A percentile compares a stretch with the other conserved stretches of the same genome.
Evolutionary conservation across 2,888 invertebrate genomes (phyloP).

Genomic region (Dynastes hyllus): DNA sequence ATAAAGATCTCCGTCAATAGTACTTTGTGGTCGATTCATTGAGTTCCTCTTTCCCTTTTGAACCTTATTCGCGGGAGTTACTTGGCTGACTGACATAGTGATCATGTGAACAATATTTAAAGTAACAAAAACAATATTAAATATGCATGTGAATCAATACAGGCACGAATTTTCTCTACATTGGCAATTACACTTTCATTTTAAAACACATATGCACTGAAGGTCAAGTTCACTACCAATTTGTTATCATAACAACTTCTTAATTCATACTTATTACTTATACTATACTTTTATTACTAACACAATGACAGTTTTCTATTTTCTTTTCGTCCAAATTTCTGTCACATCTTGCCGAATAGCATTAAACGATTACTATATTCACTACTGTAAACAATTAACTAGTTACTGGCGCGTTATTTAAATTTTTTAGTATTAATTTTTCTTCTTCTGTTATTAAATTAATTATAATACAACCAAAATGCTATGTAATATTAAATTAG

Average conservation of each 20-base stretch:
- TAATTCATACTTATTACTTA: neutral
- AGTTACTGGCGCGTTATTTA: neutral
- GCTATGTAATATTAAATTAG: too few species aligned
- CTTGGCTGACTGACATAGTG: conserved; percentile 66
- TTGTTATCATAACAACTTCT: neutral
- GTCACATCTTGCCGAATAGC: neutral
- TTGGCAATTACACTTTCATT: conserved; percentile 31
- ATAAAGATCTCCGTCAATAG: conserved; percentile 68
- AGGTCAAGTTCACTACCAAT: conserved; percentile 10
- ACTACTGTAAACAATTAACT: neutral
- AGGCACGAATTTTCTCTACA: conserved; percentile 26
- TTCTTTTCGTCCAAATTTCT: neutral
- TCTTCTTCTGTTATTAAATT: too few species aligned
- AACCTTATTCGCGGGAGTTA: conserved; percentile 64
- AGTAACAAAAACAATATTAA: conserved; percentile 52
- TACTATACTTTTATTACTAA: neutral
- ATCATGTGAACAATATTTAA: conserved; percentile 51
- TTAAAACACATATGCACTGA: conserved; percentile 19
- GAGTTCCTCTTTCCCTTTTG: conserved; percentile 67
- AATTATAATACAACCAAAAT: too few species aligned
- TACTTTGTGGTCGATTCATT: conserved; percentile 67
- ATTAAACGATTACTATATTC: neutral
- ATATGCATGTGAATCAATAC: conserved; percentile 51
- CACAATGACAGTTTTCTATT: conserved; percentile 1
- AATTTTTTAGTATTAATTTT: neutral